Evolutionary conservation across 2,888 invertebrate species (phyloP).

Genomic region (Chymomyza fuscimana): DNA sequence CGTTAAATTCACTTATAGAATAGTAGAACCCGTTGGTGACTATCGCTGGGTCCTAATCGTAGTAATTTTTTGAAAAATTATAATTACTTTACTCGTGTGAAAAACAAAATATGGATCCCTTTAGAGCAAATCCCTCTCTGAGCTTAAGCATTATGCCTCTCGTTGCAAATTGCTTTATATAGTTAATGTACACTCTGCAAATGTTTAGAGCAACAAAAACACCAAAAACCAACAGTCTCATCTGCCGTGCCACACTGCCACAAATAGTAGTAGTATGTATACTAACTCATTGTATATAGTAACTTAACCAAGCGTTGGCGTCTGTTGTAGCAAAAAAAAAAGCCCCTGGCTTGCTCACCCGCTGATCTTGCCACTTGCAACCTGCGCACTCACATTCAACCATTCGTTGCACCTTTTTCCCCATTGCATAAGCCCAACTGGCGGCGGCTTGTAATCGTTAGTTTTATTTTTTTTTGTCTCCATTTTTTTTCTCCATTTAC

Average conservation of each 20-base stretch:
- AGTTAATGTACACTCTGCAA: slow-evolving; percentile 18
- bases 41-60: no score
- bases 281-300: background rate
- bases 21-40: no score
- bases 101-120: no score
- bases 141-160: no score
- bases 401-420: slow-evolving; percentile 50
- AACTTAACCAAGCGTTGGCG: background rate
- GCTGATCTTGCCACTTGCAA: background rate
- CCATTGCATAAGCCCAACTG: slow-evolving; percentile 36
- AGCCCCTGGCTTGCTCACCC: background rate
- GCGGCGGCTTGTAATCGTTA: slow-evolving; percentile 37
- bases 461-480: background rate
- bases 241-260: background rate
- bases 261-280: background rate
- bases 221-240: background rate
- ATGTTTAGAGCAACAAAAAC: slow-evolving; percentile 21
- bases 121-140: no score
- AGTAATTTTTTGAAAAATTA: no score
- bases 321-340: slow-evolving; percentile 9
- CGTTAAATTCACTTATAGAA: no score
- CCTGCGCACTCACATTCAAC: slow-evolving; percentile 8
- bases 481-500: background rate
- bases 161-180: background rate
- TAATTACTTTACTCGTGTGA: no score